These are phyloP conservation scores for Takifugu rubripes DNA, from an alignment of 2,797 vertebrate species.

Conservation along the genomic window DNA sequence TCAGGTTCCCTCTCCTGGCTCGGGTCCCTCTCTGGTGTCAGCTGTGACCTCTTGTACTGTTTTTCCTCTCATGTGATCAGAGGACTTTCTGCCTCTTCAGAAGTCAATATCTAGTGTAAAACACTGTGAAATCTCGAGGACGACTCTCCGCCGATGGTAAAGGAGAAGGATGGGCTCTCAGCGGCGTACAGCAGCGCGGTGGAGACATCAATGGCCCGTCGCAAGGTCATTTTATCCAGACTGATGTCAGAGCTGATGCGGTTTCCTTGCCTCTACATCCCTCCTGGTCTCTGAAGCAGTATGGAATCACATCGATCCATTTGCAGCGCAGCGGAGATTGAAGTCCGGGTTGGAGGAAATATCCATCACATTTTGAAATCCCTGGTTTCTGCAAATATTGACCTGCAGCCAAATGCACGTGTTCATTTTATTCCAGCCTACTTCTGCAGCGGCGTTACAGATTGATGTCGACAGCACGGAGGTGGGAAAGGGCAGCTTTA, in stretches of 20 bases:
- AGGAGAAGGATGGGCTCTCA: conserved; percentile 22
- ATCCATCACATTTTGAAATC: conserved; percentile 4
- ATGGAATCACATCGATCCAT: conserved; percentile 40
- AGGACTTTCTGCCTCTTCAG: conserved; percentile 22
- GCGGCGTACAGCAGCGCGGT: conserved; percentile 11
- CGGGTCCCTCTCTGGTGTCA: too few species aligned
- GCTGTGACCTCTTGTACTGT: too few species aligned
- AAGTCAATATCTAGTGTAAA: conserved; percentile 11
- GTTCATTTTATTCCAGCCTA: neutral
- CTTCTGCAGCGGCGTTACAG: conserved; percentile 1
- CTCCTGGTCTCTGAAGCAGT: conserved; percentile 12
- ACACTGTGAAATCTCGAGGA: conserved; percentile 18
- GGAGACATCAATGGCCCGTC: conserved; percentile 20
- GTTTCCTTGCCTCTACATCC: conserved; percentile 24
- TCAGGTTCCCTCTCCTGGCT: too few species aligned
- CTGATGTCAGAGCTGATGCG: conserved; percentile 28
- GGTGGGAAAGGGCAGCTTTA: neutral
- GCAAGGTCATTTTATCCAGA: conserved; percentile 24
- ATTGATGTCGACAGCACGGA: neutral
- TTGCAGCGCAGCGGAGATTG: conserved; percentile 9
- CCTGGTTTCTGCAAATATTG: neutral
- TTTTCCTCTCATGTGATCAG: conserved; percentile 6
- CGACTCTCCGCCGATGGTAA: conserved; percentile 8
- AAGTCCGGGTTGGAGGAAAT: neutral
- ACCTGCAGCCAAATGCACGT: conserved; percentile 4